phyloP scores from a whole-genome alignment of 2,113 vertebrate genomes.

The Uria lomvia region DNA sequence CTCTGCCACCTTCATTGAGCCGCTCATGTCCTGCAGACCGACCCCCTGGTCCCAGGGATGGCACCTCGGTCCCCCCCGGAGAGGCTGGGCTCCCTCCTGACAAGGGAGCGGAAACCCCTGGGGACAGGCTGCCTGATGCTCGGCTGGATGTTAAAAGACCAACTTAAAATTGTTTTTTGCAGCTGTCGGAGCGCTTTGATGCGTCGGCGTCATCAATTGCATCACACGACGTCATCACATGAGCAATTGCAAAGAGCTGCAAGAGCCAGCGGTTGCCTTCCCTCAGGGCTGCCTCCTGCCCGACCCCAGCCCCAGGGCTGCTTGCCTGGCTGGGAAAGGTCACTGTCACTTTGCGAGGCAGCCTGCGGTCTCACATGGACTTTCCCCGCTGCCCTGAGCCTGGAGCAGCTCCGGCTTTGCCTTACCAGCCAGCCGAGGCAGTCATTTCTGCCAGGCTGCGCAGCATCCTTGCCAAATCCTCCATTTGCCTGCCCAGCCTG shows the following conservation, averaged over 20 bases:
- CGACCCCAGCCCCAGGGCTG: background rate
- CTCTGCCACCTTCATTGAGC: fast-evolving
- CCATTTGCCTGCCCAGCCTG: background rate
- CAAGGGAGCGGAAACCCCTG: fast-evolving
- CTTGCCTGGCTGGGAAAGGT: background rate
- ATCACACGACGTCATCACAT: fast-evolving
- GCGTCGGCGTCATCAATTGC: background rate
- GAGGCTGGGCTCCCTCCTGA: background rate
- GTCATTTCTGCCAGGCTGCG: background rate
- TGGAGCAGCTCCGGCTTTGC: background rate
- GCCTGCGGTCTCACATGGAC: fast-evolving
- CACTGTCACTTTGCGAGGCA: background rate
- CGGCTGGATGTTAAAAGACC: background rate
- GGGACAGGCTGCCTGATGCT: background rate
- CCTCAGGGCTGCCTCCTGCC: background rate
- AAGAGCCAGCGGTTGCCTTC: background rate
- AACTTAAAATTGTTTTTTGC: background rate
- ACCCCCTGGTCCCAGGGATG: too few relatives aligned
- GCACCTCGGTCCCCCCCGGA: background rate
- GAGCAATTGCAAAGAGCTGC: background rate
- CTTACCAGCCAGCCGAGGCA: background rate
- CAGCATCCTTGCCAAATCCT: background rate
- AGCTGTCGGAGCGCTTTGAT: background rate
- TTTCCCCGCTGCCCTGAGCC: background rate
- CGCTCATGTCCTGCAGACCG: fast-evolving